Percentiles rank a stretch among this genome's conserved stretches.
phyloP scores from a whole-genome alignment of 2,888 invertebrate species.

The Drosophila prolongata region DNA sequence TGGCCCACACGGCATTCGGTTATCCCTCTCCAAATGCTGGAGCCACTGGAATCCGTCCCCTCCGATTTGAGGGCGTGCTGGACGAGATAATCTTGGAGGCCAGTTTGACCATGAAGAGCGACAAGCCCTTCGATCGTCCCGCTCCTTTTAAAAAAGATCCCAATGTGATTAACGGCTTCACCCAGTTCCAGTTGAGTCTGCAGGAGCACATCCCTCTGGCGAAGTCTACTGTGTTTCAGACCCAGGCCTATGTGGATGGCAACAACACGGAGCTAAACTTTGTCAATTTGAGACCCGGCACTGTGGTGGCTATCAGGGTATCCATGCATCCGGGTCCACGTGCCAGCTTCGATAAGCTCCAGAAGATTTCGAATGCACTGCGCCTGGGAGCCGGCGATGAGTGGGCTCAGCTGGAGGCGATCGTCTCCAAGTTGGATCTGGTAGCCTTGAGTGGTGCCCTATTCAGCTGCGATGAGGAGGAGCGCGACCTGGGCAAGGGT shows the following conservation, averaged over 20 bases:
- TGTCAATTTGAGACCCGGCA: conserved; percentile 93
- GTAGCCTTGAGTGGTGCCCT: conserved; percentile 93
- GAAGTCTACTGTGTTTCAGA: conserved; percentile 89
- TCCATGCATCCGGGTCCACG: conserved; percentile 87
- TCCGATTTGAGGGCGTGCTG: conserved; percentile 92
- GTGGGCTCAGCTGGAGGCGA: conserved; percentile 85
- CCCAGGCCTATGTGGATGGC: conserved; percentile 87
- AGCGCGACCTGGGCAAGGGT: conserved; percentile 92
- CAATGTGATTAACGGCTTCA: conserved; percentile 91
- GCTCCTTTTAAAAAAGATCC: conserved; percentile 86
- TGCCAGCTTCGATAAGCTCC: conserved; percentile 87
- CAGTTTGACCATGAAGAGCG: conserved; percentile 77
- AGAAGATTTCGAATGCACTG: conserved; percentile 81
- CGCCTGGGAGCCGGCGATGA: conserved; percentile 79
- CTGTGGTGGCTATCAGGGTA: conserved; percentile 91
- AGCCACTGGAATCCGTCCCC: conserved; percentile 86
- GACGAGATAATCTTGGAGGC: conserved; percentile 95
- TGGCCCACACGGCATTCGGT: conserved; percentile 95
- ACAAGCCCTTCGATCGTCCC: conserved; percentile 83
- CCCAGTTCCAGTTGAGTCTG: conserved; percentile 88
- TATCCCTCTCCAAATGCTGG: conserved; percentile 87
- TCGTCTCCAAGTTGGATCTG: conserved; percentile 88
- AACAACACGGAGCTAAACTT: conserved; percentile 91
- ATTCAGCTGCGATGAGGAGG: conserved; percentile 95
- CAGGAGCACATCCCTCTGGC: conserved; percentile 89